Percentiles rank a stretch among this genome's conserved stretches.
Evolutionary conservation across 2,888 invertebrate species (phyloP).

Genomic region (Oscheius sp.): DNA sequence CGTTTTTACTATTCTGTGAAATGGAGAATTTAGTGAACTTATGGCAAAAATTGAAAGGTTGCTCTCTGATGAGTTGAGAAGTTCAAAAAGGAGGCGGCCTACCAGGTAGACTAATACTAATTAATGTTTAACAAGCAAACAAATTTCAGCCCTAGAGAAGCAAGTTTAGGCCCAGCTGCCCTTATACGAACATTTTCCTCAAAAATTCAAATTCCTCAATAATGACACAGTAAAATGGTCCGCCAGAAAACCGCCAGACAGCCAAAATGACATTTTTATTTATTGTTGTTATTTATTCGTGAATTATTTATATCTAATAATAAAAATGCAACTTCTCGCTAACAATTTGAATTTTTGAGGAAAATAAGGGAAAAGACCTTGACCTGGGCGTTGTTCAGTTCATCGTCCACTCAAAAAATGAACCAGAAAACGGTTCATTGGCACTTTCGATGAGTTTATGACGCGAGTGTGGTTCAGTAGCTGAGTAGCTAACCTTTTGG

Average conservation of each 20-base stretch:
- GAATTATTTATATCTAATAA: too few relatives aligned
- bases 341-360: too few relatives aligned
- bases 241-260: background rate
- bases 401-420: too few relatives aligned
- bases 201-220: conserved; percentile 30
- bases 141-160: conserved; percentile 22
- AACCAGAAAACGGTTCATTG: too few relatives aligned
- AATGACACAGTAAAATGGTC: background rate
- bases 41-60: conserved; percentile 50
- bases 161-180: conserved; percentile 27
- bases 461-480: too few relatives aligned
- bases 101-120: conserved; percentile 8
- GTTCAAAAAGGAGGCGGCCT: conserved; percentile 18
- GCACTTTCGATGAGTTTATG: too few relatives aligned
- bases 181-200: conserved; percentile 27
- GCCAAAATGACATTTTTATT: conserved; percentile 25
- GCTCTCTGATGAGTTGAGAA: conserved; percentile 20
- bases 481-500: too few relatives aligned
- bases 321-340: background rate
- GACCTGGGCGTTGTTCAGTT: too few relatives aligned
- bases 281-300: conserved; percentile 5
- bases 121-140: background rate
- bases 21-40: conserved; percentile 42
- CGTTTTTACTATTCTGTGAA: background rate
- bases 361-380: too few relatives aligned